Conservation (phyloP, 2,888 invertebrate species). For the Drosophila algonquin region DNA sequence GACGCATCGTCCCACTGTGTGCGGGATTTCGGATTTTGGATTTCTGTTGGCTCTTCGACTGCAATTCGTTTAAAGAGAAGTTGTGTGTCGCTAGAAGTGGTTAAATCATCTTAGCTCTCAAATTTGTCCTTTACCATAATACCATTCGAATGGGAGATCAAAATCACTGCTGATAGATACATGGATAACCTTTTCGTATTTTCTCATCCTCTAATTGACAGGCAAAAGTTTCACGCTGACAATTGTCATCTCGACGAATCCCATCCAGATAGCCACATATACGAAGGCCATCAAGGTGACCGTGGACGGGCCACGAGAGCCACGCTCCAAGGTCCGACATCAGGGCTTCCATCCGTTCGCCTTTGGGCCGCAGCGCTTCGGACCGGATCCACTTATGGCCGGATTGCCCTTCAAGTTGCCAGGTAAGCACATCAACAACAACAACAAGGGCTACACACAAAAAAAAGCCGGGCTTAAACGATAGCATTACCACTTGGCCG, state of each 20-base stretch:
- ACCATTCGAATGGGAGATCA: too few species aligned
- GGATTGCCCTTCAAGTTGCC: constrained; percentile 93
- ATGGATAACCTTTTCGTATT: not conserved
- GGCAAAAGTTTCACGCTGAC: constrained; percentile 99
- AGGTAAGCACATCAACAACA: constrained; percentile 86
- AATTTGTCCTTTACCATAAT: too few species aligned
- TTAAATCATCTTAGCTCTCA: too few species aligned
- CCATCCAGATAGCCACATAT: constrained; percentile 98
- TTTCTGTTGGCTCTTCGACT: too few species aligned
- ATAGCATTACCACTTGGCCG: constrained; percentile 8
- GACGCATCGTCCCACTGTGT: constrained; percentile 11
- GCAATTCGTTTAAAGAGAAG: too few species aligned
- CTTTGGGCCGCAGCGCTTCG: constrained; percentile 92
- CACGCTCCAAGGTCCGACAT: constrained; percentile 95
- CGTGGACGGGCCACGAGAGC: constrained; percentile 99
- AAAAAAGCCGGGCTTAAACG: constrained; percentile 17
- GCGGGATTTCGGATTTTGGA: too few species aligned
- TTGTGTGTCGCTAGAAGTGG: too few species aligned
- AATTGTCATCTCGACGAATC: constrained; percentile 96
- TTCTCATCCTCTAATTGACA: constrained; percentile 84
- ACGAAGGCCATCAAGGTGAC: constrained; percentile 99
- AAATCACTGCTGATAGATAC: not conserved
- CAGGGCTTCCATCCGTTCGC: constrained; percentile 95
- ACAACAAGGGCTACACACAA: not conserved
- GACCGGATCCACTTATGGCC: constrained; percentile 91